phyloP scores from a whole-genome alignment of 2,888 invertebrate species.

The Clostera curtula region DNA sequence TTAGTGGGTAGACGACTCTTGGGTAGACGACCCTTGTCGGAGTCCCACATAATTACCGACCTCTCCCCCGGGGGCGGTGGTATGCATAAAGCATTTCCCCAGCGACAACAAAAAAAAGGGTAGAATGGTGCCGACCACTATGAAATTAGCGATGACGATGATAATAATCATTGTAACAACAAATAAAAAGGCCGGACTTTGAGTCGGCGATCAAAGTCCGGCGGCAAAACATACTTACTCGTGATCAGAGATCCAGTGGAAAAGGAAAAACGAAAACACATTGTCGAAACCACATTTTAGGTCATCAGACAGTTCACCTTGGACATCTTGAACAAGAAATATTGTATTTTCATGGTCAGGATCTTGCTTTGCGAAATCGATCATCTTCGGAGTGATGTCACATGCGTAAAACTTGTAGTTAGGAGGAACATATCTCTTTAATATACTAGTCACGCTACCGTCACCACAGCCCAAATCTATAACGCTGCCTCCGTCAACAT shows the following conservation, averaged over 20 bases:
- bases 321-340: background rate
- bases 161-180: too few relatives aligned
- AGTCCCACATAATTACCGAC: too few relatives aligned
- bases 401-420: background rate
- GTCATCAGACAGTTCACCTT: constrained; percentile 56
- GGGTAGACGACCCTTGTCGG: too few relatives aligned
- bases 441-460: background rate
- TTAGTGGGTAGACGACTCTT: too few relatives aligned
- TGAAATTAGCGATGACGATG: too few relatives aligned
- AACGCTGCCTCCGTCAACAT: background rate
- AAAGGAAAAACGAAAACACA: constrained; percentile 1
- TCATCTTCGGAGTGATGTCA: background rate
- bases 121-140: too few relatives aligned
- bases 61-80: too few relatives aligned
- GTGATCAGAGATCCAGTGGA: constrained; percentile 1
- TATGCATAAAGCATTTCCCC: too few relatives aligned
- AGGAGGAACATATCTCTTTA: background rate
- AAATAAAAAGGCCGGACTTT: too few relatives aligned
- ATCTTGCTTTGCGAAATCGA: background rate
- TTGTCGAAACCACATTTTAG: constrained; percentile 3
- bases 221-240: background rate
- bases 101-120: too few relatives aligned
- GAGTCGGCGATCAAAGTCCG: background rate
- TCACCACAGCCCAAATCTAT: constrained; percentile 1
- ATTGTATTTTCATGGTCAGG: background rate